A percentile compares a stretch with the other conserved stretches of the same genome.
phyloP scores from a whole-genome alignment of 2,888 invertebrate species.

The Neocrepidodera transversa region DNA sequence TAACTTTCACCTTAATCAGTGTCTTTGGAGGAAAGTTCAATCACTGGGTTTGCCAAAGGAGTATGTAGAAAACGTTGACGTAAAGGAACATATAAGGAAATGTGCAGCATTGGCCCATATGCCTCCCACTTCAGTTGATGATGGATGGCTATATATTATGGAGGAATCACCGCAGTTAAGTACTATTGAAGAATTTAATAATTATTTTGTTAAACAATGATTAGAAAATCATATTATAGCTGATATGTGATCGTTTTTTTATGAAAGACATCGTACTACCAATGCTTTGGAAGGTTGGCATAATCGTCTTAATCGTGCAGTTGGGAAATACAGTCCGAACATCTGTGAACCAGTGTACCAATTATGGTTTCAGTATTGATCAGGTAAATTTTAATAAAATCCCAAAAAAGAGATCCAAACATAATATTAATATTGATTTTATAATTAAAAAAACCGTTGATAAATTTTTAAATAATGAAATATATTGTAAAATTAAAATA shows the following conservation, averaged over 20 bases:
- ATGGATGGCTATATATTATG: not conserved
- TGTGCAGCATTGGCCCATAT: too few relatives aligned
- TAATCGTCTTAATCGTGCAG: not conserved
- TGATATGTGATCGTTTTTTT: constrained; percentile 9
- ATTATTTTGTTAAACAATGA: constrained; percentile 19
- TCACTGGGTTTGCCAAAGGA: too few relatives aligned
- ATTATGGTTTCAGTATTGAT: too few relatives aligned
- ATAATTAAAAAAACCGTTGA: too few relatives aligned
- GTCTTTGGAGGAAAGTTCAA: too few relatives aligned
- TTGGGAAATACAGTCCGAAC: not conserved
- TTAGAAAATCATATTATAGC: constrained; percentile 1
- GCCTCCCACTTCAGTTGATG: too few relatives aligned
- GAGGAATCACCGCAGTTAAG: not conserved
- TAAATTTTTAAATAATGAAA: too few relatives aligned
- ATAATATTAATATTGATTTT: too few relatives aligned
- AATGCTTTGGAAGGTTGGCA: not conserved
- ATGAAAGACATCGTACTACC: constrained; percentile 13
- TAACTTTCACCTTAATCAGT: too few relatives aligned
- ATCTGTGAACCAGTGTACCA: not conserved
- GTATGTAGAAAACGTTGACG: too few relatives aligned
- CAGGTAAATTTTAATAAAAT: not conserved
- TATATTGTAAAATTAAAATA: too few relatives aligned
- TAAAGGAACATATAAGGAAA: too few relatives aligned
- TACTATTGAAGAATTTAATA: not conserved
- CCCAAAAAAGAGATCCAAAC: not conserved